phyloP scores from a whole-genome alignment of 2,113 vertebrate genomes.

The Ramphastos sulfuratus region DNA sequence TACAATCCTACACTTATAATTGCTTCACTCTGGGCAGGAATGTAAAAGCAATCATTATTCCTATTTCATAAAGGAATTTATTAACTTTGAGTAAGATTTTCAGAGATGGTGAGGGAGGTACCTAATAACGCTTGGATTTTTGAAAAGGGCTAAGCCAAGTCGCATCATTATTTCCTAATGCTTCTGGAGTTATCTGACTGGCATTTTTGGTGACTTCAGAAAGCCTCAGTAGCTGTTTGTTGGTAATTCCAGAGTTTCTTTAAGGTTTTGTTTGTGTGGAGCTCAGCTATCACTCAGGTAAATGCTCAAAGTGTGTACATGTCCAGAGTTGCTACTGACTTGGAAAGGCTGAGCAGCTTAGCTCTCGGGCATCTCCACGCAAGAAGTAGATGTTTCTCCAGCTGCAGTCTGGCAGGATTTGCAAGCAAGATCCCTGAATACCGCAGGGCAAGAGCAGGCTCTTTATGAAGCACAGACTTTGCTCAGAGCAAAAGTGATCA shows the following conservation, averaged over 20 bases:
- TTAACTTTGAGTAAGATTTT: background rate
- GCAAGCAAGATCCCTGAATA: background rate
- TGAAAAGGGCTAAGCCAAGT: background rate
- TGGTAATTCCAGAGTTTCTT: background rate
- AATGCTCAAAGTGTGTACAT: background rate
- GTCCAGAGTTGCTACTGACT: rapidly evolving
- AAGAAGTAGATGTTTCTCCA: background rate
- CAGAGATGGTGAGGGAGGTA: background rate
- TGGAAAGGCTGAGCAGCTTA: background rate
- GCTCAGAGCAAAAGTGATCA: background rate
- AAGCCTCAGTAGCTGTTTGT: background rate
- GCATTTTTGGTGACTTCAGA: background rate
- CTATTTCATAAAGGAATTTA: background rate
- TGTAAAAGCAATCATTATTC: background rate
- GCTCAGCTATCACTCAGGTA: background rate
- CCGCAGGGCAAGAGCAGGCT: background rate
- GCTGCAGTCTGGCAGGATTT: background rate
- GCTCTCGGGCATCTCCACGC: rapidly evolving
- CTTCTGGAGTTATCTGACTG: background rate
- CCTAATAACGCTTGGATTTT: background rate
- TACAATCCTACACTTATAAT: background rate
- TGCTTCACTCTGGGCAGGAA: background rate
- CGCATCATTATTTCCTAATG: background rate
- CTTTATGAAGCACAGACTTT: background rate
- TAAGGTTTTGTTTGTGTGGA: background rate